Evolutionary conservation across 2,797 vertebrate genomes (phyloP).

Genomic region (Phalloptychus januarius): DNA sequence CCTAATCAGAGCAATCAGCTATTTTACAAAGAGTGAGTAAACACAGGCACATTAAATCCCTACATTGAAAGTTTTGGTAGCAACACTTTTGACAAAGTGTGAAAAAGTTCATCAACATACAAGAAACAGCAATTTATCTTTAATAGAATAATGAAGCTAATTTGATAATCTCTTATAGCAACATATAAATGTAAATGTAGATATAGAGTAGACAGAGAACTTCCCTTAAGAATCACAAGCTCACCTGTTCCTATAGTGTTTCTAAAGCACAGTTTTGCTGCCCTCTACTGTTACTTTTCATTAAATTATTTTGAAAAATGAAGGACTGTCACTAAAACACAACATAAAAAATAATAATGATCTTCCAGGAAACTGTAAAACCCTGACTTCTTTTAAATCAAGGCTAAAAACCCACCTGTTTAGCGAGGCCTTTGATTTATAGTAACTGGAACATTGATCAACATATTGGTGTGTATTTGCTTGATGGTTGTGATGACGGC

Average conservation of each 20-base stretch:
- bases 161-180: conserved; percentile 13
- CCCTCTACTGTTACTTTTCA: conserved; percentile 4
- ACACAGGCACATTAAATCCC: background rate
- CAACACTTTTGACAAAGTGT: background rate
- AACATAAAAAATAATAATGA: background rate
- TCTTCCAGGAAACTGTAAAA: background rate
- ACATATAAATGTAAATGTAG: too few species aligned
- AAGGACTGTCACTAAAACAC: background rate
- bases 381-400: too few species aligned
- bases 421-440: too few species aligned
- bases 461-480: too few species aligned
- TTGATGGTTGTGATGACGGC: too few species aligned
- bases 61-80: background rate
- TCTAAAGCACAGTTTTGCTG: conserved; percentile 1
- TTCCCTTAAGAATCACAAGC: background rate
- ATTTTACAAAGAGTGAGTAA: background rate
- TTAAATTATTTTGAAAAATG: background rate
- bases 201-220: background rate
- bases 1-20: background rate
- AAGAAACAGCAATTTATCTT: conserved; percentile 4
- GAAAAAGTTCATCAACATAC: conserved; percentile 4
- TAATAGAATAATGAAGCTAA: conserved; percentile 18
- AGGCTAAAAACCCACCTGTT: too few species aligned
- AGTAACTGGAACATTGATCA: too few species aligned
- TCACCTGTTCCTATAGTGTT: background rate